Base-by-base conservation (phyloP, 1,140 invertebrate species). In the Tetramorium simillimum region DNA sequence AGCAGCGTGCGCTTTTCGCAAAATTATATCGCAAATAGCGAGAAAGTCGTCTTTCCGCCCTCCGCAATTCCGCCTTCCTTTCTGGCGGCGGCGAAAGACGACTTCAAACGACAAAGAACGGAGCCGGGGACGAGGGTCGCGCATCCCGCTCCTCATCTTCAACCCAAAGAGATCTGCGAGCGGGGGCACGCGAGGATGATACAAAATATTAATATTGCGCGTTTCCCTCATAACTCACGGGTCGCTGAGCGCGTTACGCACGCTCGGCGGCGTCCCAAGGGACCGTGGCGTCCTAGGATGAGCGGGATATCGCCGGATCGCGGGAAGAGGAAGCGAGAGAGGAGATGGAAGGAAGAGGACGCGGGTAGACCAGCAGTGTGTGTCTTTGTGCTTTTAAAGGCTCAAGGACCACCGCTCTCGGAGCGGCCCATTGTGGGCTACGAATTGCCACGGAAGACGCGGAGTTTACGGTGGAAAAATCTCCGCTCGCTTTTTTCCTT, bases 141-240 rank as follows among this genome's bases (percentile, higher is more conserved):
- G 90, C 91, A 91, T 92, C 90, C 28, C 77, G 58, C 18, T 65
- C 76, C 43, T 70, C 72, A 90, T 88, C 89, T 51, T 86, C 21
- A 76, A 58, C 62, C 56, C 21, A 73, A 40, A n/a, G 40, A 73
- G 24, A 62, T 1, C 46, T 28, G 62, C 56, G 62, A 78, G 81
- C 46, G 87, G 86, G 86, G 90, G 91, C 81, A 90, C 86, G 91
- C 90, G 92, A 95, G 93, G 95, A 95, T 95, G 95, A 95, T 95
- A 95, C 95, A 94, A 95, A 95, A 95, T 95, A 95, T 95, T 95
- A 95, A 95, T 95, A 95, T 95, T 91, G 92, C 95, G 92, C 90
- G 91, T 91, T 91, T 95, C 94, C 94, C 94, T 95, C 95, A 95
- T 95, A 95, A 95, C 94, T 95, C 94, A 95, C 94, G 92, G 94